phyloP scores from a whole-genome alignment of 2,113 vertebrate genomes.

The Rattus norvegicus region DNA sequence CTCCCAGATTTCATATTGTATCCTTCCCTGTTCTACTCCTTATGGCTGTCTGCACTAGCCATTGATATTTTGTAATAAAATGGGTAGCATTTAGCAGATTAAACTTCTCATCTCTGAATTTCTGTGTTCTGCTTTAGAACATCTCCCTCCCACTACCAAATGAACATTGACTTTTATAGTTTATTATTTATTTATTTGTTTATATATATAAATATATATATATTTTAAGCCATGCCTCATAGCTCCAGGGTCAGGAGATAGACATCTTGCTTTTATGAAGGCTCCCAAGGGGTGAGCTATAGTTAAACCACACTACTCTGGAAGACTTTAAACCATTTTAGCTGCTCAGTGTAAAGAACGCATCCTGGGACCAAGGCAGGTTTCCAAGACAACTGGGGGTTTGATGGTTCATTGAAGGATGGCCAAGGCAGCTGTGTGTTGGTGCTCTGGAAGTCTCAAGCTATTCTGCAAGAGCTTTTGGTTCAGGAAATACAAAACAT shows the following conservation, averaged over 20 bases:
- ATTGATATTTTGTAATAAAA: constrained; percentile 27
- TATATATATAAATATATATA: not conserved
- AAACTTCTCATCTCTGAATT: constrained; percentile 35
- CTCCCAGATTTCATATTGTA: not conserved
- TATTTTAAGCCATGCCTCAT: constrained; percentile 12
- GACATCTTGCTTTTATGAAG: constrained; percentile 69
- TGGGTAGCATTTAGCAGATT: not conserved
- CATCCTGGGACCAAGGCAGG: constrained; percentile 64
- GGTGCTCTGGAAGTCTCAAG: constrained; percentile 65
- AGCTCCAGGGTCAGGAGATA: constrained; percentile 58
- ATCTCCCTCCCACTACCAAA: not conserved
- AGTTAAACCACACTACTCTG: constrained; percentile 67
- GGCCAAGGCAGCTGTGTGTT: constrained; percentile 71
- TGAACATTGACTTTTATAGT: not conserved
- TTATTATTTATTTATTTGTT: constrained; percentile 27
- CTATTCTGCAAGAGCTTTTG: constrained; percentile 67
- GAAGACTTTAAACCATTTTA: constrained; percentile 71
- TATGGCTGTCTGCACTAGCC: not conserved
- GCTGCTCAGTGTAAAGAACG: constrained; percentile 63
- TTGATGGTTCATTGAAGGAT: constrained; percentile 78
- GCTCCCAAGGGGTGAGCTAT: constrained; percentile 54
- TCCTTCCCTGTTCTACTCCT: not conserved
- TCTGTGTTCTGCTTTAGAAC: constrained; percentile 28
- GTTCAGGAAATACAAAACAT: constrained; percentile 80
- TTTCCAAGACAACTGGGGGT: constrained; percentile 80